Conservation (phyloP, 92 coral and sea anemone species). For the Epizoanthus scotinus region DNA sequence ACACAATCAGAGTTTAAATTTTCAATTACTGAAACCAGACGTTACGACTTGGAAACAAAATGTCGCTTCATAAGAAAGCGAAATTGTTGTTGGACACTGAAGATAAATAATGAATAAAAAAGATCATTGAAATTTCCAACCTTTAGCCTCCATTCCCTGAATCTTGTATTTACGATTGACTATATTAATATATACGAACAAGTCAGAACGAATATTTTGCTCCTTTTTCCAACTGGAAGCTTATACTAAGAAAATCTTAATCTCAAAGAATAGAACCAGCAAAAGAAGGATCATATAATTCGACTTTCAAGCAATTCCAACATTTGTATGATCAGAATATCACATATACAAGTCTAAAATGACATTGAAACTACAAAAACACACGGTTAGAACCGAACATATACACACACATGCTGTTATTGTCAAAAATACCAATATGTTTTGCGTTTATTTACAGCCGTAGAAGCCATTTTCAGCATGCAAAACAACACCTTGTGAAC, state of each 20-base stretch:
- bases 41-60: not conserved
- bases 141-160: too few relatives aligned
- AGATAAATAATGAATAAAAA: too few relatives aligned
- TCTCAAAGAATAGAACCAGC: not conserved
- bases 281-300: not conserved
- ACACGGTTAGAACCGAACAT: not conserved
- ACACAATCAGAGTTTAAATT: constrained; percentile 12
- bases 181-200: too few relatives aligned
- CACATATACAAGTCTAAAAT: not conserved
- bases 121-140: too few relatives aligned
- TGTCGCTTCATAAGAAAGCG: not conserved
- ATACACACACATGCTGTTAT: not conserved
- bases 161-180: too few relatives aligned
- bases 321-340: too few relatives aligned
- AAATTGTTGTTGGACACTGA: too few relatives aligned
- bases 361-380: not conserved
- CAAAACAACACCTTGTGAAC: not conserved
- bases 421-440: not conserved
- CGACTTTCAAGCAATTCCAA: too few relatives aligned
- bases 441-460: not conserved
- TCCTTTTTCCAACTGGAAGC: too few relatives aligned
- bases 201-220: too few relatives aligned
- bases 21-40: constrained; percentile 3
- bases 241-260: not conserved
- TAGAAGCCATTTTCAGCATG: not conserved